Percentiles rank a stretch among this genome's conserved stretches.
Conservation (phyloP, 2,888 invertebrate genomes). For the Allygus modestus region DNA sequence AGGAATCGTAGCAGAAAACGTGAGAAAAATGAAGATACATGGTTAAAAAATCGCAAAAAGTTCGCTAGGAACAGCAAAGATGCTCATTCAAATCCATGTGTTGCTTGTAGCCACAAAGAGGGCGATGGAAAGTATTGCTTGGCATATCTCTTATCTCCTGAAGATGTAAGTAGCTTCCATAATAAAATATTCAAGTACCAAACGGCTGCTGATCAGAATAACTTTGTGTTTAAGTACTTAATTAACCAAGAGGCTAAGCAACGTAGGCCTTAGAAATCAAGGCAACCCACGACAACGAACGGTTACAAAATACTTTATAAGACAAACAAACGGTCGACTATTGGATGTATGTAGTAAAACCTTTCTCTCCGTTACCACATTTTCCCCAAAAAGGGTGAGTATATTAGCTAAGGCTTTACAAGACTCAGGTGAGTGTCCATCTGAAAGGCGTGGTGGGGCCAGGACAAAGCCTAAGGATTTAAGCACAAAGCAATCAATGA, state of each 20-base stretch:
- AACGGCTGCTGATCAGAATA: conserved; percentile 49
- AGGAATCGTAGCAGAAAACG: neutral
- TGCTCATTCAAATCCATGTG: conserved; percentile 23
- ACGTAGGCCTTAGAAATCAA: conserved; percentile 50
- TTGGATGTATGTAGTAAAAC: neutral
- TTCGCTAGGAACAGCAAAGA: conserved; percentile 51
- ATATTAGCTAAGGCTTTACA: neutral
- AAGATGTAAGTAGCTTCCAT: conserved; percentile 56
- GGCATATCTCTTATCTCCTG: neutral
- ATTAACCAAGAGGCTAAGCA: conserved; percentile 7
- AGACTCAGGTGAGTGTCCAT: conserved; percentile 47
- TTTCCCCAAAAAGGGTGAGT: conserved; percentile 42
- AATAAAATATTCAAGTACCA: conserved; percentile 54
- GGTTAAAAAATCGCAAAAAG: conserved; percentile 31
- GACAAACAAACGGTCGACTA: conserved; percentile 21
- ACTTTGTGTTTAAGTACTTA: conserved; percentile 47
- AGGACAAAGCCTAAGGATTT: conserved; percentile 47
- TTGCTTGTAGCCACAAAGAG: conserved; percentile 29
- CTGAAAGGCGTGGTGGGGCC: conserved; percentile 55
- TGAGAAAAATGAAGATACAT: conserved; percentile 8
- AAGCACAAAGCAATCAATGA: conserved; percentile 40
- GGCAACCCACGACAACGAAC: conserved; percentile 1
- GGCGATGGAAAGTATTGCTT: conserved; percentile 5
- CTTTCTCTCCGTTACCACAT: conserved; percentile 32
- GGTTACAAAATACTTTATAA: conserved; percentile 49